phyloP scores from a whole-genome alignment of 2,113 vertebrate species.

The Petromus typicus region DNA sequence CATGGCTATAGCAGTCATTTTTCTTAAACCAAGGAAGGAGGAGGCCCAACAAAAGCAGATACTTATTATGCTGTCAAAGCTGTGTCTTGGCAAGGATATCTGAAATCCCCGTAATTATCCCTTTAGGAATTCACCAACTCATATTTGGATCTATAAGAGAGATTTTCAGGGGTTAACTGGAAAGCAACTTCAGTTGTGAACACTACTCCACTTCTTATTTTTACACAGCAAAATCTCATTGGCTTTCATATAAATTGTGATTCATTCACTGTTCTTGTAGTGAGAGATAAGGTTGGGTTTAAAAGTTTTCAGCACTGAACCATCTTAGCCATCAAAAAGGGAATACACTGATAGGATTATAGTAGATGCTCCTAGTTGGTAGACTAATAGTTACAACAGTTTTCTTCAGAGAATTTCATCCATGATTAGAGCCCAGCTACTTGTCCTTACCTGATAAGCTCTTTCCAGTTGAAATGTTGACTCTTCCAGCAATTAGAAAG shows the following conservation, averaged over 20 bases:
- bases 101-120: neutral
- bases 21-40: neutral
- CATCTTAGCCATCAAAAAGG: too few relatives aligned
- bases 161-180: neutral
- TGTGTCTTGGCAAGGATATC: neutral
- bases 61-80: neutral
- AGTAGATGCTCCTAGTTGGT: neutral
- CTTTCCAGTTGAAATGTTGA: neutral
- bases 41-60: constrained; percentile 2
- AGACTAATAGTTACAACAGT: neutral
- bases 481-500: neutral
- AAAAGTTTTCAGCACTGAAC: neutral
- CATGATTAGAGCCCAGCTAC: neutral
- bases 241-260: constrained; percentile 29
- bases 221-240: constrained; percentile 31
- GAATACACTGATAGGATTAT: too few relatives aligned
- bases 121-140: neutral
- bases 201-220: neutral
- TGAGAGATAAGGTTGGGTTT: constrained; percentile 34
- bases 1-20: neutral
- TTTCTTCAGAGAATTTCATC: neutral
- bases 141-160: neutral
- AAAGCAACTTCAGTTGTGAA: constrained; percentile 10
- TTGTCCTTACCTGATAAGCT: neutral
- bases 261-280: neutral